phyloP scores from a whole-genome alignment of 2,113 vertebrate species.

The Neoarius graeffei region DNA sequence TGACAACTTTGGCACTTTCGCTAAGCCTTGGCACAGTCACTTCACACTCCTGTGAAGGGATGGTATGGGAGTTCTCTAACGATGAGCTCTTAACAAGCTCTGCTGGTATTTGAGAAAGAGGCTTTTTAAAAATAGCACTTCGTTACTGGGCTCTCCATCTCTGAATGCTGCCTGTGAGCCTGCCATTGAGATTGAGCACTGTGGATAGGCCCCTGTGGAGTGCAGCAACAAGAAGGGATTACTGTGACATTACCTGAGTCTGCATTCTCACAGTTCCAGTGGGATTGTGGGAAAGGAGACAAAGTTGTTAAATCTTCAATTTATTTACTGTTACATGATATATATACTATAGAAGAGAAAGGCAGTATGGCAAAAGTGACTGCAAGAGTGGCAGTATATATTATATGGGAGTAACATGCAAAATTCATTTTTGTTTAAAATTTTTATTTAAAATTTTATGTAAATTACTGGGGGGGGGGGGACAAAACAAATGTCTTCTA shows the following conservation, averaged over 20 bases:
- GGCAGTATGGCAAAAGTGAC: neutral
- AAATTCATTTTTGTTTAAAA: neutral
- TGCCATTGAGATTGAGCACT: constrained; percentile 47
- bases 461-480: constrained; percentile 20
- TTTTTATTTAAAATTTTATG: neutral
- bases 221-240: constrained; percentile 49
- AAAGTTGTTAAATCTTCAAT: constrained; percentile 35
- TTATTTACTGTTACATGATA: constrained; percentile 30
- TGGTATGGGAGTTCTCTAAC: constrained; percentile 50
- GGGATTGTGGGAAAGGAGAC: constrained; percentile 40
- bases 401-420: neutral
- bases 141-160: constrained; percentile 48
- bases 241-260: constrained; percentile 53
- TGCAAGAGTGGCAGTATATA: neutral
- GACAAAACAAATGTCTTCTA: neutral
- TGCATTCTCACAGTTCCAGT: constrained; percentile 45
- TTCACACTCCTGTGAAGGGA: constrained; percentile 38
- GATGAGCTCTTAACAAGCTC: constrained; percentile 57
- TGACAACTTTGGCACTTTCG: constrained; percentile 59
- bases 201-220: constrained; percentile 46
- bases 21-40: constrained; percentile 45
- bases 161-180: constrained; percentile 38
- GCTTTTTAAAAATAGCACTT: constrained; percentile 55
- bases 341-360: neutral
- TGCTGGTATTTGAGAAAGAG: constrained; percentile 50